These are phyloP conservation scores for Andrena minutula DNA, from an alignment of 2,888 invertebrate genomes.

Conservation along the genomic window DNA sequence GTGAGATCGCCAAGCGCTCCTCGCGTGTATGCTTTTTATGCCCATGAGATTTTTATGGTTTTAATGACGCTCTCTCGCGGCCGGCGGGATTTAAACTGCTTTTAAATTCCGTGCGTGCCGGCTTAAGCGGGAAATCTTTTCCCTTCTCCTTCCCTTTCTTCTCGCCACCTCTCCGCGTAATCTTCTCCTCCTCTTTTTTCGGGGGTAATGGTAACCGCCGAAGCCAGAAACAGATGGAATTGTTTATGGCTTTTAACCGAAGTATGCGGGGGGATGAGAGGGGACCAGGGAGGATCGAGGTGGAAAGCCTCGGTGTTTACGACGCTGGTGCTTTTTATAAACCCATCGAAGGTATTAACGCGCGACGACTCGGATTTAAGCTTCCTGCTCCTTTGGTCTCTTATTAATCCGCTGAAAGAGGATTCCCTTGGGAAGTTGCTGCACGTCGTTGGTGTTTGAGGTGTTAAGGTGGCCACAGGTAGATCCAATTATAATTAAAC, in stretches of 20 bases:
- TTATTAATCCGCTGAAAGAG: conserved; percentile 32
- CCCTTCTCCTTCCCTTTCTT: background rate
- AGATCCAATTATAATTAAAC: conserved; percentile 18
- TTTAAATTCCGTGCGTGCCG: conserved; percentile 51
- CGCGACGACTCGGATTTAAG: conserved; percentile 19
- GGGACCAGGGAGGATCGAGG: background rate
- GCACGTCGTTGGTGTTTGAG: background rate
- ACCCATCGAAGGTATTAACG: conserved; percentile 30
- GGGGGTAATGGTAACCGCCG: conserved; percentile 34
- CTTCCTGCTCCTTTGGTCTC: conserved; percentile 4
- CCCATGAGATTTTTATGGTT: conserved; percentile 61
- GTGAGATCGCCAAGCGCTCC: conserved; percentile 42
- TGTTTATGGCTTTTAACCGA: conserved; percentile 43
- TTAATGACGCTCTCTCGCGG: conserved; percentile 59
- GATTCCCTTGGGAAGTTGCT: conserved; percentile 1
- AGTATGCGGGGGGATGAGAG: background rate
- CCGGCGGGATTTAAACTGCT: conserved; percentile 61
- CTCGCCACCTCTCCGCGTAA: too few relatives aligned
- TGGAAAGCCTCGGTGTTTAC: conserved; percentile 18
- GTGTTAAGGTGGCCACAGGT: background rate
- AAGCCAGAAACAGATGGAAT: conserved; percentile 37
- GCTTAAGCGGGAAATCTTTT: conserved; percentile 44
- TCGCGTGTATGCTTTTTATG: conserved; percentile 52
- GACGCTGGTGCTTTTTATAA: conserved; percentile 22
- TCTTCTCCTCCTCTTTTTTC: background rate